These are phyloP conservation scores for Sapayoa aenigma DNA, from an alignment of 2,113 vertebrate species.

Conservation along the genomic window DNA sequence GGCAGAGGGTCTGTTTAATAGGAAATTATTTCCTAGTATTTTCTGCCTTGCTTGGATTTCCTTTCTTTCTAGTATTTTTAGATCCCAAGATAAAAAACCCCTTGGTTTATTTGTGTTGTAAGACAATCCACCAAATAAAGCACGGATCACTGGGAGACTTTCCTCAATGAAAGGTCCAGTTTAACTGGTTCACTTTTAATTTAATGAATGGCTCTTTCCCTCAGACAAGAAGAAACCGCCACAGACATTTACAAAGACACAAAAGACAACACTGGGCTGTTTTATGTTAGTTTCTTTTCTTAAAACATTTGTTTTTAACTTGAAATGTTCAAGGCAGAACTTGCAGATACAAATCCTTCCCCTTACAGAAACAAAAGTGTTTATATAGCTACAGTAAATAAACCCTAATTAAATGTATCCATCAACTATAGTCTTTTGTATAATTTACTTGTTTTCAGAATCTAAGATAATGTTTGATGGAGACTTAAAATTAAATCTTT, in stretches of 20 bases:
- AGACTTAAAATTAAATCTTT: neutral
- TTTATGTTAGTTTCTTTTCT: slow-evolving; percentile 66
- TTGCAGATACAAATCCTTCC: slow-evolving; percentile 49
- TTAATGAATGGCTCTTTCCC: slow-evolving; percentile 69
- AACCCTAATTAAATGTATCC: slow-evolving; percentile 60
- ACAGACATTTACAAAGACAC: slow-evolving; percentile 69
- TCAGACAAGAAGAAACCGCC: slow-evolving; percentile 42
- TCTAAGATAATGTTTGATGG: neutral
- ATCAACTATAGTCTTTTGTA: neutral
- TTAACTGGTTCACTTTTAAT: slow-evolving; percentile 67
- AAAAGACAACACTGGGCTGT: slow-evolving; percentile 57
- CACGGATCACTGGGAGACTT: slow-evolving; percentile 70
- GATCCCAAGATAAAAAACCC: slow-evolving; percentile 57
- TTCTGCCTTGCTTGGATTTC: slow-evolving; percentile 61
- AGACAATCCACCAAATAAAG: slow-evolving; percentile 71
- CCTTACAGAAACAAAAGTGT: slow-evolving; percentile 41
- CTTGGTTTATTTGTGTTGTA: slow-evolving; percentile 72
- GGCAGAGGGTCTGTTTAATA: slow-evolving; percentile 42
- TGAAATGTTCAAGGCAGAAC: slow-evolving; percentile 52
- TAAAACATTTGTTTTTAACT: slow-evolving; percentile 71
- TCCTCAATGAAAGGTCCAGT: slow-evolving; percentile 69
- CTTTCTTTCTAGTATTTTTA: slow-evolving; percentile 76
- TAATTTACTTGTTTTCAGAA: neutral
- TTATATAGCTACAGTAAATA: slow-evolving; percentile 45
- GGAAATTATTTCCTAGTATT: slow-evolving; percentile 66